These are phyloP conservation scores for Dendropsophus ebraccatus DNA, from an alignment of 2,113 vertebrate species.

Conservation along the genomic window DNA sequence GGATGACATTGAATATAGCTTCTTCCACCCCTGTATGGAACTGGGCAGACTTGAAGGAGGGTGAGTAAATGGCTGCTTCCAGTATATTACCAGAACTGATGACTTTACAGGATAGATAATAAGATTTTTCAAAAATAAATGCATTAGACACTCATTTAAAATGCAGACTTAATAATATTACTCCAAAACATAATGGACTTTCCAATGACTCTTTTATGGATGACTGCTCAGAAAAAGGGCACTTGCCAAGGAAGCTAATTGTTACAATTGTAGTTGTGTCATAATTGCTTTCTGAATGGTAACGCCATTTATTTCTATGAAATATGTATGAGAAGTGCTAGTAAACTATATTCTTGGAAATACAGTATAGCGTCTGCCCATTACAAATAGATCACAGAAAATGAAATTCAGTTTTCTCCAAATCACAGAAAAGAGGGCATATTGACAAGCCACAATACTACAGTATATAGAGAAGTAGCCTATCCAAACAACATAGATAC, in stretches of 20 bases:
- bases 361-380: slow-evolving; percentile 8
- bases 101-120: neutral
- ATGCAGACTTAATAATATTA: neutral
- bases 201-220: slow-evolving; percentile 19
- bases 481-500: no score
- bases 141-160: neutral
- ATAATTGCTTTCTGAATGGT: slow-evolving; percentile 46
- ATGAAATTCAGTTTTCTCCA: no score
- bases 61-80: neutral
- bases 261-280: slow-evolving; percentile 43
- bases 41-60: neutral
- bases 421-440: no score
- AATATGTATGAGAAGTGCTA: slow-evolving; percentile 52
- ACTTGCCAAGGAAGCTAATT: slow-evolving; percentile 52
- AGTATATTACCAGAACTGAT: neutral
- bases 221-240: slow-evolving; percentile 11
- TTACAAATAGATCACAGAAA: neutral
- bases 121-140: neutral
- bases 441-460: no score
- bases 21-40: no score
- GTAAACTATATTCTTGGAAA: slow-evolving; percentile 27
- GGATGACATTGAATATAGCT: no score
- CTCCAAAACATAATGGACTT: neutral
- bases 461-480: no score
- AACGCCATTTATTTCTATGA: slow-evolving; percentile 1